Conservation (phyloP, 2,888 invertebrate genomes). For the Cephonodes hylas region DNA sequence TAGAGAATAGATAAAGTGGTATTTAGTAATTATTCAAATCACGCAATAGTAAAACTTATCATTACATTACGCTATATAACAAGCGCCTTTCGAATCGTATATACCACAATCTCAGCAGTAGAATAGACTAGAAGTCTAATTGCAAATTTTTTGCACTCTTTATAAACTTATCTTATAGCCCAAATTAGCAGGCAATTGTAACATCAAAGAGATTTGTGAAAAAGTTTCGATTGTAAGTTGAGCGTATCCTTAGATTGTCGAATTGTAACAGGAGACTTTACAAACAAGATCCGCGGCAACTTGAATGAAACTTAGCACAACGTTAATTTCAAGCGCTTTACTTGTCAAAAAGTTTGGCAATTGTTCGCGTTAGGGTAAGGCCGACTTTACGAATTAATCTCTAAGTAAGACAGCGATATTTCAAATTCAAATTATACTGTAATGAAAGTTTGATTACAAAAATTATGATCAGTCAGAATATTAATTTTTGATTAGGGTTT, state of each 20-base stretch:
- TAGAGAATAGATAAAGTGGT: too few species aligned
- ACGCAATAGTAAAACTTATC: too few species aligned
- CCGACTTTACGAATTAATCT: conserved; percentile 59
- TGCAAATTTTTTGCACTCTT: too few species aligned
- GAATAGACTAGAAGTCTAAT: too few species aligned
- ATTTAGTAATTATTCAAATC: too few species aligned
- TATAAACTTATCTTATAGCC: too few species aligned
- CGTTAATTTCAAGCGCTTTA: conserved; percentile 58
- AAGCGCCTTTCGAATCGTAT: too few species aligned
- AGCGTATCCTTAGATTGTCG: neutral
- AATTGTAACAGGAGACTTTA: conserved; percentile 16
- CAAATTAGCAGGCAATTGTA: neutral
- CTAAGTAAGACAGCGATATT: conserved; percentile 36
- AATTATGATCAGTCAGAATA: conserved; percentile 31
- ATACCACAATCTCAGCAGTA: too few species aligned
- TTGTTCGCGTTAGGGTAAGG: conserved; percentile 51
- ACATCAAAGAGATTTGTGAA: neutral
- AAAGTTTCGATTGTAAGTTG: neutral
- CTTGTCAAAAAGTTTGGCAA: conserved; percentile 65
- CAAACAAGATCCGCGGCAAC: conserved; percentile 34
- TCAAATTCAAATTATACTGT: conserved; percentile 38
- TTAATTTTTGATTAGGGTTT: conserved; percentile 18
- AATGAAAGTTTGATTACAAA: conserved; percentile 54
- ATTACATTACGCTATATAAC: too few species aligned
- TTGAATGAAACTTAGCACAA: conserved; percentile 39